A percentile compares a stretch with the other conserved stretches of the same genome.
phyloP scores from a whole-genome alignment of 2,113 vertebrate genomes.

The Mesitornis unicolor region DNA sequence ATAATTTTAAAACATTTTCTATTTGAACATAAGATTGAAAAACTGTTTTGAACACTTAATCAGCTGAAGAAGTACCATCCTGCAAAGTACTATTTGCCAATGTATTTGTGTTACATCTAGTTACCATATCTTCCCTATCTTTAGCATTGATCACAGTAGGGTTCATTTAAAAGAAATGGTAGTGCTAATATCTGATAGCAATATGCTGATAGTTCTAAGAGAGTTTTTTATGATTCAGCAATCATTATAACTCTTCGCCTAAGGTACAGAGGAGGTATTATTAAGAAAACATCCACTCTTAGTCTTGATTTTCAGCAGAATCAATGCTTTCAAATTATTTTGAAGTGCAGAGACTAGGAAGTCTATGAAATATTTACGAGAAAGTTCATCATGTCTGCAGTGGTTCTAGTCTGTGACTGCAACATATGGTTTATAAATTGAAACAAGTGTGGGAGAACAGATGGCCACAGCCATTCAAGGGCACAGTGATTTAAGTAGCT shows the following conservation, averaged over 20 bases:
- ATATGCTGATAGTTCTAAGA: background rate
- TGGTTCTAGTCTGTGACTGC: slow-evolving; percentile 67
- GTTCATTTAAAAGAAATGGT: background rate
- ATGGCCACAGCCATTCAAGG: slow-evolving; percentile 68
- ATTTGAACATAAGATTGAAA: background rate
- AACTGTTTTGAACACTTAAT: background rate
- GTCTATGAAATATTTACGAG: slow-evolving; percentile 75
- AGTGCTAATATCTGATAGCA: background rate
- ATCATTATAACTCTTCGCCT: background rate
- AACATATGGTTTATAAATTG: slow-evolving; percentile 83
- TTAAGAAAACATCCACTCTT: background rate
- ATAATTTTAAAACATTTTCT: background rate
- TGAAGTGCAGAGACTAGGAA: slow-evolving; percentile 37
- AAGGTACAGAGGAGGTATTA: slow-evolving; percentile 13
- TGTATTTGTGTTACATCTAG: background rate
- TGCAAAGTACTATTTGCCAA: background rate
- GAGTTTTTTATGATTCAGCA: slow-evolving; percentile 17
- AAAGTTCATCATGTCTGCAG: slow-evolving; percentile 48
- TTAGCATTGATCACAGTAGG: background rate
- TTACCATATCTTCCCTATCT: background rate
- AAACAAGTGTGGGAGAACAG: slow-evolving; percentile 80
- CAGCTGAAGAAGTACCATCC: background rate
- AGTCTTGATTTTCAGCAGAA: slow-evolving; percentile 47
- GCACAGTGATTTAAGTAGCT: slow-evolving; percentile 36
- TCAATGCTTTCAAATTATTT: slow-evolving; percentile 56